phyloP scores from a whole-genome alignment of 2,797 vertebrate genomes.

The Denticeps clupeoides region DNA sequence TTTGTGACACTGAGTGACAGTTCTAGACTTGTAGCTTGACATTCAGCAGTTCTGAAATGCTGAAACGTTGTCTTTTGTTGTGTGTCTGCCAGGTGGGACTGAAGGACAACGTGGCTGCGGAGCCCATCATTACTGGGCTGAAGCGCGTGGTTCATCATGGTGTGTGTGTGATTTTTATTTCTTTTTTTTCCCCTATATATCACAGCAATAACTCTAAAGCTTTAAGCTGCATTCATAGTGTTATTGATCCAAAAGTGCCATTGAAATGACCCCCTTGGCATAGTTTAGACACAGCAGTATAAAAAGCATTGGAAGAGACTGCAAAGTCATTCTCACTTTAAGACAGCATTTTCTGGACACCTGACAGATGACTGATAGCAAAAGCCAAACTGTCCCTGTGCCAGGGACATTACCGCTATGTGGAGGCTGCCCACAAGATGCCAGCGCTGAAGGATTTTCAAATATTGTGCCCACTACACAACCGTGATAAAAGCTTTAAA shows the following conservation, averaged over 20 bases:
- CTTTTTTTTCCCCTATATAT: no score
- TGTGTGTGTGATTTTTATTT: no score
- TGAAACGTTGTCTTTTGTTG: conserved; percentile 26
- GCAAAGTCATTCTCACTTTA: not conserved
- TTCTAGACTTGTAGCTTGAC: no score
- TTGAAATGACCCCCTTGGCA: no score
- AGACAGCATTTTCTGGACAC: not conserved
- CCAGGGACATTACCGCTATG: not conserved
- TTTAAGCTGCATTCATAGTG: no score
- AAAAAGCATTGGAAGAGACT: not conserved
- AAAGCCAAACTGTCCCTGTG: not conserved
- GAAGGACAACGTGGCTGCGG: conserved; percentile 90
- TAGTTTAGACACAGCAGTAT: no score
- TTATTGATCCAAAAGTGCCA: no score
- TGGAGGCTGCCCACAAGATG: not conserved
- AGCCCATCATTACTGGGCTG: conserved; percentile 93
- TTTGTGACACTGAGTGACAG: no score
- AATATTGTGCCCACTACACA: not conserved
- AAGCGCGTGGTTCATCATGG: conserved; percentile 97
- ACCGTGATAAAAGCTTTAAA: not conserved
- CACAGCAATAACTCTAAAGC: no score
- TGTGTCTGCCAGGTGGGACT: conserved; percentile 70
- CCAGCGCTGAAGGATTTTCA: not conserved
- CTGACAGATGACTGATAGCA: not conserved
- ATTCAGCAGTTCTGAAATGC: no score